Base-by-base conservation (phyloP, 2,888 invertebrate species). In the Empis stercorea region DNA sequence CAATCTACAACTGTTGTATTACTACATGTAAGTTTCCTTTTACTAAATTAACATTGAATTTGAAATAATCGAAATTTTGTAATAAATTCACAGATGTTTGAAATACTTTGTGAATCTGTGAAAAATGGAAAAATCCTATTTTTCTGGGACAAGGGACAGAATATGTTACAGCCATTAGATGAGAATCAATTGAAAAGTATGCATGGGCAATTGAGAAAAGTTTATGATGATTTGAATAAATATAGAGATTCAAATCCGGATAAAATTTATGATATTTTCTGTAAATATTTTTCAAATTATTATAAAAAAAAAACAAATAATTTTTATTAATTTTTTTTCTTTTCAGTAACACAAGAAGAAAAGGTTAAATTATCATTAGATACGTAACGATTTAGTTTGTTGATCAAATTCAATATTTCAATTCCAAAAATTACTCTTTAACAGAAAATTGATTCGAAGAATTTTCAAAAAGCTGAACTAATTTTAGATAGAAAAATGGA, bases 21-120 rank as follows among this genome's bases (percentile, higher is more conserved):
- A n/a, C 9, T 55, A 2, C 45, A 56, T 43, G 57, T 57, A 53
- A 55, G 52, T 44, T 42, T 13, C 3, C n/a, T n/a, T n/a, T n/a
- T n/a, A n/a, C n/a, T n/a, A n/a, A n/a, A n/a, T n/a, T n/a, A 14
- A 32, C 3, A 13, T 14, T 34, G 15, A 36, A 14, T 14, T 32
- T 13, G 2, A 32, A 32, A 32, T 32, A 13, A 32, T 32, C 4
- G 10, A 11, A 7, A 2, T 16, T 30, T 11, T 39, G 7, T 36
- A 42, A 38, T n/a, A 20, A 15, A 10, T 16, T 48, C 49, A 11
- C 30, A 59, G 59, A 52, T 60, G 50, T 44, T 59, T 9, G 45
- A 44, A 4, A 49, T 49, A 14, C 32, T 59, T 0, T 38, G 49
- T 11, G 17, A 43, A 9, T 51, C 48, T 6, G 52, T 59, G 23